A percentile compares a stretch with the other conserved stretches of the same genome.
phyloP scores from a whole-genome alignment of 2,888 invertebrate genomes.

The Globia sparganii region DNA sequence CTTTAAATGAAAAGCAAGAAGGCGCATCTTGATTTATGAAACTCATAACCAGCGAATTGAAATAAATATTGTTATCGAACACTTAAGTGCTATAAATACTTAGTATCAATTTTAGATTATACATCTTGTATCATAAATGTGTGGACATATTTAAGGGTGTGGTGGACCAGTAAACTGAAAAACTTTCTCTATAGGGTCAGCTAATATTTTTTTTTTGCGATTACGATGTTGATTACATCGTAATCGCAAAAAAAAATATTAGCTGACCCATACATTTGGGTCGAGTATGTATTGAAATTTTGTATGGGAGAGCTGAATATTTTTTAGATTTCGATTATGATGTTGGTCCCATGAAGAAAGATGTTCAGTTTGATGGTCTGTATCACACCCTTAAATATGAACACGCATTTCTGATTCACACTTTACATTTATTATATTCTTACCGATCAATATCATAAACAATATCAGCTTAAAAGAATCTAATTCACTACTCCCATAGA shows the following conservation, averaged over 20 bases:
- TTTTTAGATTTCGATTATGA: neutral
- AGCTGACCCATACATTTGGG: neutral
- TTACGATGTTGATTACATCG: too few relatives aligned
- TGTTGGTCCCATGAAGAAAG: neutral
- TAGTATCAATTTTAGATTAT: slow-evolving; percentile 41
- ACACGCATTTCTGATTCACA: neutral
- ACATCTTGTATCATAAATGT: slow-evolving; percentile 4
- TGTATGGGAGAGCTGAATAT: neutral
- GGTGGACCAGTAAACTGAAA: neutral
- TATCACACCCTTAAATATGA: neutral
- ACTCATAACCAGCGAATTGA: slow-evolving; percentile 45
- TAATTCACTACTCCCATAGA: slow-evolving; percentile 78
- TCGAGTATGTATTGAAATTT: neutral
- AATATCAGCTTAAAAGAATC: slow-evolving; percentile 78
- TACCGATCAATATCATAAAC: slow-evolving; percentile 68
- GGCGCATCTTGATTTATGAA: slow-evolving; percentile 53
- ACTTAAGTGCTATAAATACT: slow-evolving; percentile 25
- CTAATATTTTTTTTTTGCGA: too few relatives aligned
- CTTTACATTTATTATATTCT: slow-evolving; percentile 41
- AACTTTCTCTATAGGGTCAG: neutral
- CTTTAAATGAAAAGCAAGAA: slow-evolving; percentile 19
- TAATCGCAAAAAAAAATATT: neutral
- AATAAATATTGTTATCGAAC: slow-evolving; percentile 53
- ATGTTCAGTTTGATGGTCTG: neutral
- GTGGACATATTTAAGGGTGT: neutral